A percentile compares a stretch with the other conserved stretches of the same genome.
These are phyloP conservation scores for Phenganax subtilis DNA, from an alignment of 92 coral and sea anemone species.

Conservation along the genomic window DNA sequence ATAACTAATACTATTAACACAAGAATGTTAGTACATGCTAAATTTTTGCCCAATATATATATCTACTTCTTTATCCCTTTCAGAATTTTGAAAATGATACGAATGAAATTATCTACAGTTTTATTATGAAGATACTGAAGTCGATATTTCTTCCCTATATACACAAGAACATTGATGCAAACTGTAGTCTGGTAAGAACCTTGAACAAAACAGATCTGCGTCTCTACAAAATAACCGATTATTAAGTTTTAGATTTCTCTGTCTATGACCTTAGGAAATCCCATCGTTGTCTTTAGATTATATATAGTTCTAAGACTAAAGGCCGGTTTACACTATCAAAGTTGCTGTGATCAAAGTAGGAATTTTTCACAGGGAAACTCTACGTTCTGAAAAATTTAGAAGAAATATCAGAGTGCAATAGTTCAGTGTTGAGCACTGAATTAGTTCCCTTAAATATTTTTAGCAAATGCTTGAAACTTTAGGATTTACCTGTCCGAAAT, in stretches of 20 bases:
- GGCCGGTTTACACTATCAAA: too few relatives aligned
- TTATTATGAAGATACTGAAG: conserved; percentile 11
- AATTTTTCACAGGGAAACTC: too few relatives aligned
- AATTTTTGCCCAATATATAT: not conserved
- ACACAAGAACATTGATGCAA: conserved; percentile 25
- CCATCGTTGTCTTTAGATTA: too few relatives aligned
- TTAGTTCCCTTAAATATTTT: too few relatives aligned
- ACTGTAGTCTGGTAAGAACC: conserved; percentile 22
- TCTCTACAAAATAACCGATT: not conserved
- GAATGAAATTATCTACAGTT: conserved; percentile 20
- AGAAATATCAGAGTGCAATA: too few relatives aligned
- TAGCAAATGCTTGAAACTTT: too few relatives aligned
- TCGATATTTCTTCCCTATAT: conserved; percentile 15
- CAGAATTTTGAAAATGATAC: conserved; percentile 27
- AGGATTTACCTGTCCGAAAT: too few relatives aligned
- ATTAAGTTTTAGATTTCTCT: not conserved
- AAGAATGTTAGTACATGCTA: not conserved
- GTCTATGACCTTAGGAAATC: too few relatives aligned
- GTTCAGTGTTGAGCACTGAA: too few relatives aligned
- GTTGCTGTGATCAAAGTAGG: too few relatives aligned
- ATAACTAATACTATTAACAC: not conserved
- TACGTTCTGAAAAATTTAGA: too few relatives aligned
- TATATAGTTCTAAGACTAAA: too few relatives aligned
- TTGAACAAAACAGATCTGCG: not conserved
- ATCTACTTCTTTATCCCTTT: not conserved